Conservation (phyloP, 2,888 invertebrate species). For the Ophonus ardosiacus region DNA sequence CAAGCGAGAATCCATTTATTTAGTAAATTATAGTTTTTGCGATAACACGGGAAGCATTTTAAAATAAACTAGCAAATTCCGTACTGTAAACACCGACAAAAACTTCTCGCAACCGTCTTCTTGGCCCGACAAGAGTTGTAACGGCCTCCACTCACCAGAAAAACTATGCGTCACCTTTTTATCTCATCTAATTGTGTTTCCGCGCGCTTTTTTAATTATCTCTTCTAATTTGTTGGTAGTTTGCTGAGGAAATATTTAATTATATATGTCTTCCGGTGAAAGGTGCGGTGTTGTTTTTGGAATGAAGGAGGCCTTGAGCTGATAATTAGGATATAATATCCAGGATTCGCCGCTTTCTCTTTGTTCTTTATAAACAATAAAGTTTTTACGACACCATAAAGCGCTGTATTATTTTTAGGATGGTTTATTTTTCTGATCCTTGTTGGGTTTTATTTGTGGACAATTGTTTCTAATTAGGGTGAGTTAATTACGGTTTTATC, state of each 20-base stretch:
- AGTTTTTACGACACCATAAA: conserved; percentile 24
- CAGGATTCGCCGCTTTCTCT: neutral
- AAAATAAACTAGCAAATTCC: conserved; percentile 27
- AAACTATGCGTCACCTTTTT: conserved; percentile 16
- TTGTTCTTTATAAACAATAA: conserved; percentile 44
- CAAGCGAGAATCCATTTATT: conserved; percentile 26
- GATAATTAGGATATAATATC: conserved; percentile 36
- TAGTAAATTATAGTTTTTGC: conserved; percentile 41
- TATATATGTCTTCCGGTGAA: conserved; percentile 29
- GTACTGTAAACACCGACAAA: conserved; percentile 21
- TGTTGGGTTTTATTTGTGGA: conserved; percentile 32
- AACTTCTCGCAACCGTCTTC: conserved; percentile 16
- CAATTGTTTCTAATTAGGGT: conserved; percentile 38
- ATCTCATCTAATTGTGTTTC: conserved; percentile 44
- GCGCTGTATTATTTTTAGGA: neutral
- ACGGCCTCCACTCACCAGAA: neutral
- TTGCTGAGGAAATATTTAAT: conserved; percentile 52
- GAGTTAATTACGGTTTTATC: neutral
- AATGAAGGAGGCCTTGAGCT: conserved; percentile 2
- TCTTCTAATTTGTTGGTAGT: conserved; percentile 24
- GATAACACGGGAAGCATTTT: conserved; percentile 36
- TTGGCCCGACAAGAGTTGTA: neutral
- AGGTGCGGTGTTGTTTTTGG: conserved; percentile 11
- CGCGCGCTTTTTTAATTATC: conserved; percentile 46
- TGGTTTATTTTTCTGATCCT: conserved; percentile 34